Evolutionary conservation across 2,888 invertebrate species (phyloP), one percentile per base, ranked within the genome.

Genomic region (Melipona bicolor): DNA sequence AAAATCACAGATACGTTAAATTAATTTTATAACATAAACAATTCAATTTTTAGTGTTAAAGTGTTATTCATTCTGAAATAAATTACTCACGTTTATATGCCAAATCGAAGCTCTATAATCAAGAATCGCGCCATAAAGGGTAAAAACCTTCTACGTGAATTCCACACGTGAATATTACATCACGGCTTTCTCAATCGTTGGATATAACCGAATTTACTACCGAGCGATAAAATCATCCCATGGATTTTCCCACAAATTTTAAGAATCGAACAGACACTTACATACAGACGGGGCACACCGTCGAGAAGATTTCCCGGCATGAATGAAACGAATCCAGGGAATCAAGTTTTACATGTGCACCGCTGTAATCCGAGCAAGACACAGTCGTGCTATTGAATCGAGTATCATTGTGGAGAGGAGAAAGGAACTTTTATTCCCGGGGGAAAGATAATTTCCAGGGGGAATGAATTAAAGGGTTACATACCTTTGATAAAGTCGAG

Each of bases 281-380:
- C 15, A 59, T n/a, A 59, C n/a, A 24, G 56, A 5, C 56, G n/a
- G 13, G 9, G 5, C 24, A 59, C 5, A 11, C 17, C n/a, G 27
- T 13, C 11, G 24, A 36, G 24, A 17, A n/a, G 27, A 65, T 50
- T 43, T 65, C 21, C 50, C 2, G 15, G 19, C 11, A 62, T n/a
- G 19, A 24, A 24, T 24, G 27, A 49, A 32, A 61, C 75, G 49
- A 69, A 32, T 62, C 54, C 62, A 17, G 24, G 21, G 62, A 79
- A 54, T 69, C 61, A 15, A 32, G n/a, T 32, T 70, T 21, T 32
- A 50, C 62, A 32, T 64, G 67, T 49, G 68, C 72, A 32, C 65
- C 67, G 79, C 52, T 68, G 61, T 61, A 79, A 81, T 79, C 72
- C 59, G 43, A 21, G 54, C 62, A 36, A 27, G 79, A 72, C 49